phyloP scores from a whole-genome alignment of 2,113 vertebrate genomes.

The Cervus canadensis region DNA sequence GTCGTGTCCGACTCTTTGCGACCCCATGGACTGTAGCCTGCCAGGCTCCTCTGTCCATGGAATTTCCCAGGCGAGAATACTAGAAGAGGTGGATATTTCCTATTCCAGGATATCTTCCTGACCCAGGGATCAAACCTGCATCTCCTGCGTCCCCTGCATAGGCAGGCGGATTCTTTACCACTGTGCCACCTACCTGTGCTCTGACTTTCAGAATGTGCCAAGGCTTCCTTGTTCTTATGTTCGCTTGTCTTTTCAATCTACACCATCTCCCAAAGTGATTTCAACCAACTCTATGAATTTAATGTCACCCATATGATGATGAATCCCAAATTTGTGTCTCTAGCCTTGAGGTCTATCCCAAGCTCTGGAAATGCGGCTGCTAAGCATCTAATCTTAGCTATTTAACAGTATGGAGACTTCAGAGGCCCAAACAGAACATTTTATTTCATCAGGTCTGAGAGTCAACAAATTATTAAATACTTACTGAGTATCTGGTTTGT shows the following conservation, averaged over 20 bases:
- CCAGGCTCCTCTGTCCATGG: not conserved
- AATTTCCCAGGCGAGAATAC: not conserved
- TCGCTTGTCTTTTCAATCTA: not conserved
- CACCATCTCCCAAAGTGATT: not conserved
- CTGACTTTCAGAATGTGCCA: not conserved
- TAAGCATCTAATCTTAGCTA: not conserved
- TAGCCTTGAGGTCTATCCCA: not conserved
- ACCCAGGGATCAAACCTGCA: not conserved
- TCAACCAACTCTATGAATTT: not conserved
- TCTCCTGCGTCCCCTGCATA: not conserved
- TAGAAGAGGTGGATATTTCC: not conserved
- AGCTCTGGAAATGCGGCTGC: not conserved
- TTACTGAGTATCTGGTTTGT: not conserved
- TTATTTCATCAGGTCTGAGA: not conserved
- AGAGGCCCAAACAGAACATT: not conserved
- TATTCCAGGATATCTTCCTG: not conserved
- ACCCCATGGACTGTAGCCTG: not conserved
- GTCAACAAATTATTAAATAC: not conserved
- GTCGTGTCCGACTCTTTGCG: not conserved
- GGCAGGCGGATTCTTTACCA: not conserved
- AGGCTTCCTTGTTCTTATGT: not conserved
- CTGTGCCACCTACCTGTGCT: not conserved
- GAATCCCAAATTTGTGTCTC: not conserved
- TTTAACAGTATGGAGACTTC: not conserved
- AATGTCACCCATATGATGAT: not conserved